A percentile compares a stretch with the other conserved stretches of the same genome.
phyloP scores from a whole-genome alignment of 2,888 invertebrate genomes.

The Lithophane semibrunnea region DNA sequence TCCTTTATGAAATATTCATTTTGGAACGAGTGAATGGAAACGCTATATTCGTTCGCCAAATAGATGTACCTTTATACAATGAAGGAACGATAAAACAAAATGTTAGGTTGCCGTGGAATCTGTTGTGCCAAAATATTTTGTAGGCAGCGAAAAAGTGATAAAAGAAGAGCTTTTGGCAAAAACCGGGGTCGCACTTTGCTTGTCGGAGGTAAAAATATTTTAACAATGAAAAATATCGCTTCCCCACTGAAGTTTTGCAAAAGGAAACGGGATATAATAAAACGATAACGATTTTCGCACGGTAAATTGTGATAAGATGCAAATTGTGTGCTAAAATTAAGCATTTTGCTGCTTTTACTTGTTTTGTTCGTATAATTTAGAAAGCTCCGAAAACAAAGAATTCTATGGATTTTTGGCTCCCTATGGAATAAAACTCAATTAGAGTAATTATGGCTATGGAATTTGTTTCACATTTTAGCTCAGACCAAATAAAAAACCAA shows the following conservation, averaged over 20 bases:
- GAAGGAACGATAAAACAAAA: slow-evolving; percentile 62
- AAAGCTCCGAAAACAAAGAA: slow-evolving; percentile 7
- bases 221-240: slow-evolving; percentile 55
- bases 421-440: neutral
- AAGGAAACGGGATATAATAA: slow-evolving; percentile 57
- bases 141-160: slow-evolving; percentile 60
- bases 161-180: slow-evolving; percentile 56
- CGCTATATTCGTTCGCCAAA: slow-evolving; percentile 48
- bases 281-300: slow-evolving; percentile 65
- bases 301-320: slow-evolving; percentile 53
- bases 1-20: slow-evolving; percentile 50
- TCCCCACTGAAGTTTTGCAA: slow-evolving; percentile 53
- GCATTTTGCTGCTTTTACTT: slow-evolving; percentile 33
- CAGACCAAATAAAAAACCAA: too few species aligned
- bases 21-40: slow-evolving; percentile 38
- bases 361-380: slow-evolving; percentile 26
- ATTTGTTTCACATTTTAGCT: neutral
- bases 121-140: slow-evolving; percentile 66
- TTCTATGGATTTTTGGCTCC: neutral
- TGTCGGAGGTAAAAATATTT: slow-evolving; percentile 56
- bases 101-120: slow-evolving; percentile 57
- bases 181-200: slow-evolving; percentile 46
- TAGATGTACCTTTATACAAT: slow-evolving; percentile 43
- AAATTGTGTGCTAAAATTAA: slow-evolving; percentile 59
- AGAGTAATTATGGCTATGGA: neutral